These are phyloP conservation scores for Uria lomvia DNA, from an alignment of 2,113 vertebrate species.

Conservation along the genomic window DNA sequence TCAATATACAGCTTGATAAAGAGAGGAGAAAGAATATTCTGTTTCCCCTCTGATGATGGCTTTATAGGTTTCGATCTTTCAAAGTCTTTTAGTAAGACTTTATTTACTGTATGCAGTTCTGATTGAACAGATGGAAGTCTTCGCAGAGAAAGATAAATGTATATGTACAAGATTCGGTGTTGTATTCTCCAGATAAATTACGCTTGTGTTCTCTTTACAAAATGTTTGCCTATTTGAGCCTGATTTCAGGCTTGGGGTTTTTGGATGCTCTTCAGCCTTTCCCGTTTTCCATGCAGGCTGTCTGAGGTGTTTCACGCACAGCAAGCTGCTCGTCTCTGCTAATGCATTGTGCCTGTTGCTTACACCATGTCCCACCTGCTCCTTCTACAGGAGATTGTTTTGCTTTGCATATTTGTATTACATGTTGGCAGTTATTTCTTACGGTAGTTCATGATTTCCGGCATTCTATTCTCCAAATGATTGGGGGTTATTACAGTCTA, in stretches of 20 bases:
- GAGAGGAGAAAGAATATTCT: neutral
- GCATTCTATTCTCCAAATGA: neutral
- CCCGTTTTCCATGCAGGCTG: neutral
- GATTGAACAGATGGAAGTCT: neutral
- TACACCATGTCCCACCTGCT: neutral
- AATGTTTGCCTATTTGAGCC: neutral
- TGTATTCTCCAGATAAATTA: neutral
- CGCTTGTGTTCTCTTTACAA: neutral
- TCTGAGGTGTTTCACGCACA: neutral
- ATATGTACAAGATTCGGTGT: neutral
- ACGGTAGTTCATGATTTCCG: neutral
- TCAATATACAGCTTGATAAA: neutral
- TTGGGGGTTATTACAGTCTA: neutral
- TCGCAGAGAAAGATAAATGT: neutral
- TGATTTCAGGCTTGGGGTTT: neutral
- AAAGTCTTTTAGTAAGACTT: neutral
- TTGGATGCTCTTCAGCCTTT: neutral
- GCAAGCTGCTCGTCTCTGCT: neutral
- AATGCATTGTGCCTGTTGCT: neutral
- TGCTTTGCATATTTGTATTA: neutral
- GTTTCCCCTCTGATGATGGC: neutral
- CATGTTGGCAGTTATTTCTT: neutral
- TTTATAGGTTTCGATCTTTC: neutral
- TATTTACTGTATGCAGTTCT: neutral
- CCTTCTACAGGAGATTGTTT: neutral